These are phyloP conservation scores for Cerceris ruficornis DNA, from an alignment of 2,888 invertebrate genomes.

Conservation along the genomic window DNA sequence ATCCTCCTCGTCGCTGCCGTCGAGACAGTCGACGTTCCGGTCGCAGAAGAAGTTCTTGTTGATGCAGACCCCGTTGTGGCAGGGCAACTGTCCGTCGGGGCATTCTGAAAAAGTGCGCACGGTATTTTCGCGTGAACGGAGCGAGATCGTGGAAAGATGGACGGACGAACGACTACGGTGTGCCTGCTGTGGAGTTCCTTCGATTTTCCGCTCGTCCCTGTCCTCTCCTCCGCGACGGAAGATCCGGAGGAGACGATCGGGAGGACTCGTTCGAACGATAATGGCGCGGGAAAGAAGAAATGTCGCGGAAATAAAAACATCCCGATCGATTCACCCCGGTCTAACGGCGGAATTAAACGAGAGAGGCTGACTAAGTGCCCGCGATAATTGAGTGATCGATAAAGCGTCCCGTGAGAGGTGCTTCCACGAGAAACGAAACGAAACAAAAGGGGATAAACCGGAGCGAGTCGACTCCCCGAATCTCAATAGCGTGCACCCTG, in stretches of 20 bases:
- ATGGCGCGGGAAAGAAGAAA: neutral
- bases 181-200: constrained; percentile 16
- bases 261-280: neutral
- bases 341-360: constrained; percentile 35
- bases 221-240: too few relatives aligned
- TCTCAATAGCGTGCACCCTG: constrained; percentile 54
- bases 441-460: constrained; percentile 40
- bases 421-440: constrained; percentile 34
- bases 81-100: constrained; percentile 82
- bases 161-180: constrained; percentile 29
- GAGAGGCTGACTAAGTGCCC: constrained; percentile 48
- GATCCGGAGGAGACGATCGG: neutral
- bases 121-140: constrained; percentile 9
- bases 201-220: neutral
- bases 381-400: constrained; percentile 57
- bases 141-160: neutral
- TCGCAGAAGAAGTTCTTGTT: constrained; percentile 84
- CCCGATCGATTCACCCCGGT: constrained; percentile 20
- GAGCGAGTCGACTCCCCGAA: constrained; percentile 31
- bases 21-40: constrained; percentile 84
- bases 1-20: constrained; percentile 85
- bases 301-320: neutral
- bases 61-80: constrained; percentile 85
- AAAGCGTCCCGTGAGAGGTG: constrained; percentile 40
- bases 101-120: constrained; percentile 73